Conservation (phyloP, 2,797 vertebrate species). For the Chiroxiphia lanceolata region DNA sequence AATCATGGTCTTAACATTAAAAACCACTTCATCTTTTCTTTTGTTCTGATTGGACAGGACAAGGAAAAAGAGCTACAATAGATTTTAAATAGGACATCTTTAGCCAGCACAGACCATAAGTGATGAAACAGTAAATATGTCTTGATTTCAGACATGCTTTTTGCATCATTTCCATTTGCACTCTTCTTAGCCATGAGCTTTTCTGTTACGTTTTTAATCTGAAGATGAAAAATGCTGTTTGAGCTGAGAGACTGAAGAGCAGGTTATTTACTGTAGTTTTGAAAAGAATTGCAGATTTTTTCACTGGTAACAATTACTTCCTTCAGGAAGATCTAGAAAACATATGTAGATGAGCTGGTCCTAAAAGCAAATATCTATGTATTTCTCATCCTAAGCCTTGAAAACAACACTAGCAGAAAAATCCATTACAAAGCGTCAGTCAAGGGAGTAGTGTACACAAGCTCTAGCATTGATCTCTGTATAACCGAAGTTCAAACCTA, state of each 20-base stretch:
- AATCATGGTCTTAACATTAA: slow-evolving; percentile 19
- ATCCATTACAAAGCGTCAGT: not conserved
- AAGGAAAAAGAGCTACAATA: not conserved
- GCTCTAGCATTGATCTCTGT: not conserved
- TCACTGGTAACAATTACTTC: not conserved
- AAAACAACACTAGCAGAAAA: not conserved
- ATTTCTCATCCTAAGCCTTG: not conserved
- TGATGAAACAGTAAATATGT: not conserved
- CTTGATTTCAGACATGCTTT: not conserved
- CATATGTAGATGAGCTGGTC: not conserved
- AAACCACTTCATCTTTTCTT: slow-evolving; percentile 17
- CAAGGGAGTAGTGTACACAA: not conserved
- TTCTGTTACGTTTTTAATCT: not conserved
- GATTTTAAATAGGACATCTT: not conserved
- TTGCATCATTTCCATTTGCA: not conserved
- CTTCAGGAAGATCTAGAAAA: not conserved
- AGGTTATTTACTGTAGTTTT: not conserved
- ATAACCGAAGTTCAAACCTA: not conserved
- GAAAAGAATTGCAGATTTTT: not conserved
- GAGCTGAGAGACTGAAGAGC: not conserved
- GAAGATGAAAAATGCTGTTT: not conserved
- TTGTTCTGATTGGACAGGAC: not conserved
- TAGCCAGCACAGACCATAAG: not conserved
- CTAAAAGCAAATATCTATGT: not conserved
- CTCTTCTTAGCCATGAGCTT: not conserved